Evolutionary conservation across 2,888 invertebrate genomes (phyloP), one percentile per base, ranked within the genome.

Genomic region (Stenodera caucasica): DNA sequence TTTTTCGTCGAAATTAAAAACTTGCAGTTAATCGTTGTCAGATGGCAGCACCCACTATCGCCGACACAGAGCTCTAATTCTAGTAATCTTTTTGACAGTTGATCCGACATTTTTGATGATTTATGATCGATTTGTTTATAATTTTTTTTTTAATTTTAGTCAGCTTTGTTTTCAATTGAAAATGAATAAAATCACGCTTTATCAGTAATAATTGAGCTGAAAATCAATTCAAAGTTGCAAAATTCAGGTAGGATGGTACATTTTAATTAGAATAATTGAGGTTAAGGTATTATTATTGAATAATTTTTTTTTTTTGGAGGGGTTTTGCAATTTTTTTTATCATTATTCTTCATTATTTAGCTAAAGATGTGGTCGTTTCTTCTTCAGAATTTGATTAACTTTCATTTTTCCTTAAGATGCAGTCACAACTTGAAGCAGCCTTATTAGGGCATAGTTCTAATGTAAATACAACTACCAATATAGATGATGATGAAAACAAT

Each of bases 351-450:
- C 5, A 23, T 23, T 23, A 23, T 12, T 45, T 45, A 21, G 21
- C n/a, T 45, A 45, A n/a, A 45, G 7, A 45, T 23, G 21, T 45
- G 45, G 45, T 45, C 23, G 45, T 45, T 45, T 21, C 6, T 45
- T 54, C 40, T 33, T 32, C 32, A 32, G 14, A 52, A 11, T 53
- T 29, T 55, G 35, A 45, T 55, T 49, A 40, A 29, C 49, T 49
- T 55, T 55, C 14, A 37, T 37, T 65, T 59, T 61, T 66, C 66
- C 55, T 32, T 33, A 78, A 76, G 77, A 80, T 81, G 80, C 80
- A 80, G 79, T 80, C 81, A 71, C 81, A 81, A 67, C 77, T 81
- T 64, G 80, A 80, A 75, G 80, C 80, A 64, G 80, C 80, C 71
- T 77, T 81, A 63, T 78, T 81, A 75, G 80, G 80, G 69, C 79